Percentiles rank a stretch among this genome's conserved stretches.
Evolutionary conservation across 2,888 invertebrate species (phyloP).

Genomic region (Podotricha telesiphe): DNA sequence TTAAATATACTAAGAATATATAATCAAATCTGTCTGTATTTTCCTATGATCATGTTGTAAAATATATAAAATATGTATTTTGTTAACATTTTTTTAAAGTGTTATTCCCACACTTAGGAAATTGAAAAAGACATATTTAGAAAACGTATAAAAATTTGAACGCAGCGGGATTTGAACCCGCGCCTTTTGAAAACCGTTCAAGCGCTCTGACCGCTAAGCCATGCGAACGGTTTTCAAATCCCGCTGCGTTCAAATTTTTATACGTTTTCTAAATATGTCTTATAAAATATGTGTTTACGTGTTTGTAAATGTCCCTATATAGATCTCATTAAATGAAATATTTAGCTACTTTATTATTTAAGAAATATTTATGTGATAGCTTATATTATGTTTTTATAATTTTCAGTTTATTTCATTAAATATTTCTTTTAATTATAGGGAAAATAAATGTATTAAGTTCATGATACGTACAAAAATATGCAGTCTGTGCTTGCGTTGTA

Average conservation of each 20-base stretch:
- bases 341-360: not conserved
- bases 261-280: no score
- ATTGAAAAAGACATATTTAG: no score
- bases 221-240: no score
- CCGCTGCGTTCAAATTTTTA: no score
- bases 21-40: conserved; percentile 28
- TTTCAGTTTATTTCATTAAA: not conserved
- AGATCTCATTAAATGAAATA: not conserved
- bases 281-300: conserved; percentile 17
- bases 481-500: conserved; percentile 17
- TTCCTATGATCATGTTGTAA: conserved; percentile 30
- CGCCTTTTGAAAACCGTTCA: no score
- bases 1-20: conserved; percentile 21
- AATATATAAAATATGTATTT: conserved; percentile 15
- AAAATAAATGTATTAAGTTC: not conserved
- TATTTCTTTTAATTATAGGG: not conserved
- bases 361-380: not conserved
- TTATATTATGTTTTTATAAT: no score
- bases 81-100: no score
- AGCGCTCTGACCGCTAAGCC: no score
- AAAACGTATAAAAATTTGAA: no score
- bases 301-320: conserved; percentile 19
- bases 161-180: no score
- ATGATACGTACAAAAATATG: not conserved
- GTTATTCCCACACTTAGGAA: no score